These are phyloP conservation scores for Drosophila meridionalis DNA, from an alignment of 2,888 invertebrate genomes.

Conservation along the genomic window DNA sequence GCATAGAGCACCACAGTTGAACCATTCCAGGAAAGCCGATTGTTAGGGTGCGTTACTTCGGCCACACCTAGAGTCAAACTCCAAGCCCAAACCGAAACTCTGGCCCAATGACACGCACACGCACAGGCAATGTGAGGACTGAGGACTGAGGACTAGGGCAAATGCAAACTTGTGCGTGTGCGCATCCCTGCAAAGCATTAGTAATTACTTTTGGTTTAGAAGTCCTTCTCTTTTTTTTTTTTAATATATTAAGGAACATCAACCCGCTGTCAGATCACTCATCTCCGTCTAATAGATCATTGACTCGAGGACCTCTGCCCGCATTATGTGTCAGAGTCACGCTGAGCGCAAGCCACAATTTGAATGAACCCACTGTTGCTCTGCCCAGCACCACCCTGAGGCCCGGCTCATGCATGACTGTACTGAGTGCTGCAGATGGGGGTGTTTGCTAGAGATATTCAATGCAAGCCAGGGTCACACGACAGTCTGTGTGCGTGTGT, in stretches of 20 bases:
- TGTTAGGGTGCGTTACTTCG: slow-evolving; percentile 14
- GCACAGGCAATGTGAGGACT: slow-evolving; percentile 7
- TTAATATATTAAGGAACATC: slow-evolving; percentile 1
- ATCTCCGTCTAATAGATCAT: slow-evolving; percentile 34
- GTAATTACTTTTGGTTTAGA: slow-evolving; percentile 22
- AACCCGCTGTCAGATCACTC: slow-evolving; percentile 34
- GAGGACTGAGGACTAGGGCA: slow-evolving; percentile 39
- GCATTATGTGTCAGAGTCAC: slow-evolving; percentile 54
- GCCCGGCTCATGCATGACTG: slow-evolving; percentile 41
- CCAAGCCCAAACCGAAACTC: slow-evolving; percentile 10
- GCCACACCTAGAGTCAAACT: slow-evolving; percentile 44
- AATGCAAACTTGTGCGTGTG: slow-evolving; percentile 37
- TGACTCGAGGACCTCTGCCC: slow-evolving; percentile 24
- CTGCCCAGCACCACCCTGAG: slow-evolving; percentile 26
- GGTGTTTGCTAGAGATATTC: slow-evolving; percentile 28
- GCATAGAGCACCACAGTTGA: slow-evolving; percentile 14
- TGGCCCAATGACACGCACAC: slow-evolving; percentile 43
- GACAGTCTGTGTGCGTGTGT: slow-evolving; percentile 5
- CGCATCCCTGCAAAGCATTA: slow-evolving; percentile 26
- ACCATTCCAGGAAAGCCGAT: slow-evolving; percentile 34
- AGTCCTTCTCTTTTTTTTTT: not conserved
- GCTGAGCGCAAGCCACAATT: slow-evolving; percentile 33
- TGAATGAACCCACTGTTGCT: slow-evolving; percentile 51
- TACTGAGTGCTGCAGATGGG: slow-evolving; percentile 27
- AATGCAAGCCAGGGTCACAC: slow-evolving; percentile 54